Base-by-base conservation (phyloP, 2,888 invertebrate genomes). In the Mimumesa dahlbomi region DNA sequence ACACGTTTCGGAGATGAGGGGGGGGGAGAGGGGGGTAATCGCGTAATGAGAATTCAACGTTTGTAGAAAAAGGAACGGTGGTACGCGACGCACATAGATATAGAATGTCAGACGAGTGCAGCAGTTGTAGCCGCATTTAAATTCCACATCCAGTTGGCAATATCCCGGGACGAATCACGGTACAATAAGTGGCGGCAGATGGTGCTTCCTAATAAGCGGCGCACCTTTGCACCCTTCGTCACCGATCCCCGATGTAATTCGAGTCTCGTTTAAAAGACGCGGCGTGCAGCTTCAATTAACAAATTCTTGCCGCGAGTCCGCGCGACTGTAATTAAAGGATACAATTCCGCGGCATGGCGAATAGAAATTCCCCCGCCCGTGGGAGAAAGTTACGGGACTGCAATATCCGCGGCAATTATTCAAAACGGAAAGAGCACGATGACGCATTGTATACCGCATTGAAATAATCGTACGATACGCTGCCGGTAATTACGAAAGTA, bases 101-200 rank as follows among this genome's bases (percentile, higher is more conserved):
- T 38, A 11, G 53, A 59, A 53, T 50, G 59, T 5, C 19, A 16
- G 42, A 31, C n/a, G n/a, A 34, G n/a, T n/a, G 34, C 34, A 40
- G 45, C 3, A 3, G n/a, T 36, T 45, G 61, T 14, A 34, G 50
- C 46, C 50, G 42, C 42, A 68, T 77, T 74, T 68, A 67, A 75
- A 75, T 75, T 65, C 54, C 45, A 45, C 49, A 54, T 74, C 71
- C 61, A 56, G 61, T 61, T 22, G n/a, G 71, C 68, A 73, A 76
- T 76, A 82, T 56, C 62, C 50, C 29, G 19, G 62, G 54, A 72
- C 57, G 73, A 77, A 77, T 76, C 68, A 48, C 62, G 64, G 62
- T 53, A 70, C 75, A 81, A 82, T 81, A 81, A 82, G 67, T 68
- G 79, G 68, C 58, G 42, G 64, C 82, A 82, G 81, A 75, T 82